Percentiles rank a stretch among this genome's conserved stretches.
These are phyloP conservation scores for Euwallacea fornicatus DNA, from an alignment of 1,140 invertebrate genomes.

Conservation along the genomic window DNA sequence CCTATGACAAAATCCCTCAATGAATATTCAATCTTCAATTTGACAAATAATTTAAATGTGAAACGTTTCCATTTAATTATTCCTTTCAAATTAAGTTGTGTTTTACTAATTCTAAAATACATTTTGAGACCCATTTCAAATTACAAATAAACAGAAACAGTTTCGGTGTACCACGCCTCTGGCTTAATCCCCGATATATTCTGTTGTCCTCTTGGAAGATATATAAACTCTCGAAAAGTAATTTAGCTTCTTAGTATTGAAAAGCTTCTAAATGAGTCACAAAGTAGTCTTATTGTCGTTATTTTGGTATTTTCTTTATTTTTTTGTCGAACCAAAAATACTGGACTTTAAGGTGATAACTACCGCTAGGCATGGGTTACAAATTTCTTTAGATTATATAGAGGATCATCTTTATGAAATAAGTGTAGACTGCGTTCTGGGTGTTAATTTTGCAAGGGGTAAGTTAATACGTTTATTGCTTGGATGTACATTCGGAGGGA, in stretches of 20 bases:
- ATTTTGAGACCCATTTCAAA: neutral
- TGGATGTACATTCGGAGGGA: too few relatives aligned
- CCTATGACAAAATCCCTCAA: too few relatives aligned
- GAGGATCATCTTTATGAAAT: constrained; percentile 29
- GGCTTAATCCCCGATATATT: constrained; percentile 3
- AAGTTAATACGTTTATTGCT: neutral
- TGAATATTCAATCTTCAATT: too few relatives aligned
- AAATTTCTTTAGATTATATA: constrained; percentile 38
- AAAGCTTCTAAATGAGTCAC: constrained; percentile 14
- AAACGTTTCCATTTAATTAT: too few relatives aligned
- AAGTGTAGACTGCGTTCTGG: constrained; percentile 42
- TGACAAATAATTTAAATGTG: too few relatives aligned
- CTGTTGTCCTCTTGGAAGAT: constrained; percentile 11
- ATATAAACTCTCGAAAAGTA: constrained; percentile 19
- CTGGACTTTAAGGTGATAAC: constrained; percentile 32
- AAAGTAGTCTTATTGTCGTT: constrained; percentile 9
- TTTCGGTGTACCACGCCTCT: neutral
- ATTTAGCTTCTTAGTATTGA: constrained; percentile 13
- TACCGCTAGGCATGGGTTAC: constrained; percentile 33
- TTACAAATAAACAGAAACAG: constrained; percentile 2
- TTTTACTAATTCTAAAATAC: too few relatives aligned
- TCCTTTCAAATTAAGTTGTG: too few relatives aligned
- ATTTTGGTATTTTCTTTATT: constrained; percentile 9
- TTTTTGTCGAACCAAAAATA: neutral
- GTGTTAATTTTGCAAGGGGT: constrained; percentile 40